Evolutionary conservation across 2,797 vertebrate species (phyloP).

Genomic region (Glyptemys insculpta): DNA sequence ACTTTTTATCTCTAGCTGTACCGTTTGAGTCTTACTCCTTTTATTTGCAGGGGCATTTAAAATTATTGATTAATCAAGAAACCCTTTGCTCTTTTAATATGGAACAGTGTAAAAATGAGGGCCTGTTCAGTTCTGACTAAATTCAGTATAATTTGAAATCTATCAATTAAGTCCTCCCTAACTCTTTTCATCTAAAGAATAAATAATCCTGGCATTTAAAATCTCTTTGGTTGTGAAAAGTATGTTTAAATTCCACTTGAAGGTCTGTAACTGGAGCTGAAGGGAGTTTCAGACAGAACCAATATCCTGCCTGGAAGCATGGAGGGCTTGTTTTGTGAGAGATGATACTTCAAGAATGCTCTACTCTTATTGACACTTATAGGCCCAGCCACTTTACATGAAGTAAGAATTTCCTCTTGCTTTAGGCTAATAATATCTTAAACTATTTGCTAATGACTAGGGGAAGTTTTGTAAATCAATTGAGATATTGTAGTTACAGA

Average conservation of each 20-base stretch:
- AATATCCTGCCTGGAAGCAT: background rate
- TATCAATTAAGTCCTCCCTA: background rate
- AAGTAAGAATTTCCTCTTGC: background rate
- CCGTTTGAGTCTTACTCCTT: background rate
- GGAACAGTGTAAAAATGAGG: background rate
- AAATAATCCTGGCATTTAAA: background rate
- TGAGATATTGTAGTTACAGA: background rate
- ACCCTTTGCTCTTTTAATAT: background rate
- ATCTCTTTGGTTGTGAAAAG: slow-evolving; percentile 3
- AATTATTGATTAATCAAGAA: background rate
- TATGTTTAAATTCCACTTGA: slow-evolving; percentile 21
- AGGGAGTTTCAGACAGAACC: background rate
- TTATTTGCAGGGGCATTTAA: background rate
- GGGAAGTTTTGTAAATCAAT: slow-evolving; percentile 9
- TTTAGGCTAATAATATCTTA: background rate
- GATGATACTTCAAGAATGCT: background rate
- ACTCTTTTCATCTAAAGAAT: background rate
- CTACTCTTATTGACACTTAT: background rate
- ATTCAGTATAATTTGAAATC: background rate
- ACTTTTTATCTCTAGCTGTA: background rate
- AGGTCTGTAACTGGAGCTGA: slow-evolving; percentile 20
- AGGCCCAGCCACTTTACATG: background rate
- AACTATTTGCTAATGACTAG: slow-evolving; percentile 17
- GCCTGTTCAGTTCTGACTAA: background rate
- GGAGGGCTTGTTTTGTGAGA: background rate